Evolutionary conservation across 2,113 vertebrate genomes (phyloP).

Genomic region (Phylloscopus trochilus): DNA sequence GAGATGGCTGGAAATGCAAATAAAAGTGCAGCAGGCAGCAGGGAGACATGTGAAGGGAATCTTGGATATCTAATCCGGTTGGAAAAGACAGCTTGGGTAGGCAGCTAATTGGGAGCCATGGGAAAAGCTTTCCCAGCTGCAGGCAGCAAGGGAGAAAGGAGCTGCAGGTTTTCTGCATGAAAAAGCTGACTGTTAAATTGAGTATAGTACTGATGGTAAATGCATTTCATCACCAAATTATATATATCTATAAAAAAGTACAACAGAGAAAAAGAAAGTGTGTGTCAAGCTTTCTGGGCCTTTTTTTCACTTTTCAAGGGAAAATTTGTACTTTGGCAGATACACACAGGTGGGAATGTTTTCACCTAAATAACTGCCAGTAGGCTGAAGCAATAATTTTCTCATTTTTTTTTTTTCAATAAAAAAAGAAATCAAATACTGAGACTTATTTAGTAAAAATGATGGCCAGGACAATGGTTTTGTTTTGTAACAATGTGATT

Average conservation of each 20-base stretch:
- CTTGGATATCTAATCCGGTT: not conserved
- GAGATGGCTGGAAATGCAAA: not conserved
- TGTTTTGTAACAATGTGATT: not conserved
- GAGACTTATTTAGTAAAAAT: not conserved
- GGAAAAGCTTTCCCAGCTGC: not conserved
- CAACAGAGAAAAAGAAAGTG: not conserved
- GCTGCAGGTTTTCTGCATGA: not conserved
- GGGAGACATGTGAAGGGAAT: not conserved
- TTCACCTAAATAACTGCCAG: not conserved
- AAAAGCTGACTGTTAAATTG: not conserved
- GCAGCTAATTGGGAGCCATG: slow-evolving; percentile 13
- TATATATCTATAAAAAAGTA: not conserved
- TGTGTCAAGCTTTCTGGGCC: not conserved
- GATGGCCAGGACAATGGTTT: not conserved
- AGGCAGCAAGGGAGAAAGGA: not conserved
- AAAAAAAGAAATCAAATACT: not conserved
- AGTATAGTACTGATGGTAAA: not conserved
- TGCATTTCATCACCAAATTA: not conserved
- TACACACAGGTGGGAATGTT: not conserved
- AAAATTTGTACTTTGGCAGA: not conserved
- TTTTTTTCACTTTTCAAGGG: not conserved
- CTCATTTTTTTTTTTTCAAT: not conserved
- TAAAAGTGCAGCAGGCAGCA: not conserved
- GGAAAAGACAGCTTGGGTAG: not conserved
- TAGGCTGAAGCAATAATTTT: not conserved